phyloP scores from a whole-genome alignment of 2,888 invertebrate genomes.

The Sphaeridia pumilis region DNA sequence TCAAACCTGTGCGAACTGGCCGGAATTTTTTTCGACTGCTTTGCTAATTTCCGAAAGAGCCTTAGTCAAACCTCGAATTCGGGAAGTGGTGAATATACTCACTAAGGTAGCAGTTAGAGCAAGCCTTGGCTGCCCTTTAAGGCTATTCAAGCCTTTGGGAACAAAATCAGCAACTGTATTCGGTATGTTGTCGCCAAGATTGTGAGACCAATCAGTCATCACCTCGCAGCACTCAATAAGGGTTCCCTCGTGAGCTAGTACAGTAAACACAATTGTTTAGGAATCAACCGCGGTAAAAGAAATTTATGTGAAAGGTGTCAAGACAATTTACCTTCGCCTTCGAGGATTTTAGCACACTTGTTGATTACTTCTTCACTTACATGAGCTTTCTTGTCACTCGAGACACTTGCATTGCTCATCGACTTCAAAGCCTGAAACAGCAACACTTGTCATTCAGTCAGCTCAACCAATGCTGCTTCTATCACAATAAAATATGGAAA shows the following conservation, averaged over 20 bases:
- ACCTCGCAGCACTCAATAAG: slow-evolving; percentile 67
- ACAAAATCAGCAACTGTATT: slow-evolving; percentile 19
- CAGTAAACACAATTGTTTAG: background rate
- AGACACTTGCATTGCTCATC: slow-evolving; percentile 57
- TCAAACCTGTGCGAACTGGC: slow-evolving; percentile 11
- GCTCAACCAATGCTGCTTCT: background rate
- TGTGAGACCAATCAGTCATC: slow-evolving; percentile 64
- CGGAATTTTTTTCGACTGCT: slow-evolving; percentile 12
- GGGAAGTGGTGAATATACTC: slow-evolving; percentile 4
- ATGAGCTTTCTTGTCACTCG: slow-evolving; percentile 47
- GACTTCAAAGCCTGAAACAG: slow-evolving; percentile 52
- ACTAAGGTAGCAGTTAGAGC: slow-evolving; percentile 20
- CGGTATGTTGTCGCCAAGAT: slow-evolving; percentile 54
- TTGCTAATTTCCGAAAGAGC: slow-evolving; percentile 4
- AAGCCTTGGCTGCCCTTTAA: slow-evolving; percentile 20
- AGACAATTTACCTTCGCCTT: slow-evolving; percentile 52
- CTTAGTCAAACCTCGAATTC: background rate
- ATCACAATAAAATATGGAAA: background rate
- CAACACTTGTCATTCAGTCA: background rate
- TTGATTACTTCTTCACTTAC: slow-evolving; percentile 52
- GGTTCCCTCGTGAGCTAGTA: slow-evolving; percentile 73
- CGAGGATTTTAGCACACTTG: slow-evolving; percentile 63
- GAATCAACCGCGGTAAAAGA: too few relatives aligned
- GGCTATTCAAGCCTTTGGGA: slow-evolving; percentile 22
- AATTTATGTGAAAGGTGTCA: too few relatives aligned